Evolutionary conservation across 2,113 vertebrate species (phyloP), one percentile per base, ranked within the genome.

Genomic region (Marmota monax): DNA sequence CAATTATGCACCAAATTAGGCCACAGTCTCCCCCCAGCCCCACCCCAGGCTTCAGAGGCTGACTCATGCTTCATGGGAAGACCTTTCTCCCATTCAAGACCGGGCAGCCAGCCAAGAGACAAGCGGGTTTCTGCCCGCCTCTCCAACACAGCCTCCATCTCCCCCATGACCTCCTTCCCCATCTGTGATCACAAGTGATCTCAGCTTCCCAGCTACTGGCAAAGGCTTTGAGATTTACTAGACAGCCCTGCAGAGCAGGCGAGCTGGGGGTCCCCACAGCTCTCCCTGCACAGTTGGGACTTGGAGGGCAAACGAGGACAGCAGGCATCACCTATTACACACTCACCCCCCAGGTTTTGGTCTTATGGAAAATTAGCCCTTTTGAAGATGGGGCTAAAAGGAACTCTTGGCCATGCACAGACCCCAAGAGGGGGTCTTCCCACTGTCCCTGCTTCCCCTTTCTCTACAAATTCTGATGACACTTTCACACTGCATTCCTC

Each of bases 11-110:
- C 29, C 84, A 32, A 85, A 92, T 97, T 32, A 94, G 92, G 76
- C 76, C 92, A 88, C 67, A 4, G 79, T 34, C 73, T 73, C 78
- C 85, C 58, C 74, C 3, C 20, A 17, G 20, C 37, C 80, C 56
- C n/a, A 74, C 74, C 70, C 65, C 51, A n/a, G 53, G 83, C 69
- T 80, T 89, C 61, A 29, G 76, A 82, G 74, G 56, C 78, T 97
- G 96, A 84, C 92, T 95, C 96, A 95, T 16, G 85, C 48, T 97
- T 97, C 77, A 84, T 20, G 72, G 58, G 82, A 92, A 94, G 97
- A 95, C 82, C 88, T 87, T 93, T 94, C 90, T 90, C 56, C 96
- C 94, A 92, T 86, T 80, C 92, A 95, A 96, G 82, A 8, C 77
- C 29, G 16, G 92, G 20, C 92, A 95, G 69, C 34, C 88, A 80